Conservation (phyloP, 2,888 invertebrate genomes). For the Apotomis turbidana region DNA sequence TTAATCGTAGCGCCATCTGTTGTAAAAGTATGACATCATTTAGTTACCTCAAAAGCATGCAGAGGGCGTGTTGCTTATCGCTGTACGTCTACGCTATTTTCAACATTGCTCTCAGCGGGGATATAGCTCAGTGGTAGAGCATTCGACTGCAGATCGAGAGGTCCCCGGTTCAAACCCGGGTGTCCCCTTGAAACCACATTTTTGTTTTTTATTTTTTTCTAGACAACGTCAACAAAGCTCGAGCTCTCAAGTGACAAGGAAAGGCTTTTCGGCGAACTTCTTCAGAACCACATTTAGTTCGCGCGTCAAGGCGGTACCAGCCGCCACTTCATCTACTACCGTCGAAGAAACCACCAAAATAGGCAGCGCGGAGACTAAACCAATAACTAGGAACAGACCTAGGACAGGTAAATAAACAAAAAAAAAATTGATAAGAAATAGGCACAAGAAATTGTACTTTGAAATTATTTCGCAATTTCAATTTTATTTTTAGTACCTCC, state of each 20-base stretch:
- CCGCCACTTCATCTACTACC: conserved; percentile 56
- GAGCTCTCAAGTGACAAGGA: conserved; percentile 52
- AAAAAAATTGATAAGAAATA: background rate
- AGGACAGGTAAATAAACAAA: conserved; percentile 65
- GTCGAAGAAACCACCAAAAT: conserved; percentile 75
- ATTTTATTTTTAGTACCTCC: conserved; percentile 52
- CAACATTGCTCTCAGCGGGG: conserved; percentile 49
- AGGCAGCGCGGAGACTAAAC: conserved; percentile 81
- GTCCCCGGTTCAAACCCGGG: conserved; percentile 84
- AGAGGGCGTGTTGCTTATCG: conserved; percentile 52
- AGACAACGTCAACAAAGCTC: conserved; percentile 57
- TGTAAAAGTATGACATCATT: conserved; percentile 34
- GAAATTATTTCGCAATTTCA: background rate
- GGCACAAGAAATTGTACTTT: background rate
- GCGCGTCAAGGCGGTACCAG: conserved; percentile 74
- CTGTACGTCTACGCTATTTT: conserved; percentile 53
- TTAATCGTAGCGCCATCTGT: conserved; percentile 63
- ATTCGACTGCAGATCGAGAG: conserved; percentile 83
- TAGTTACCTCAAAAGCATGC: conserved; percentile 31
- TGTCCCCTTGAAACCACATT: conserved; percentile 65
- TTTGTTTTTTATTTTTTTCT: conserved; percentile 48
- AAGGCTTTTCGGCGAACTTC: conserved; percentile 72
- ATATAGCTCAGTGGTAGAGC: conserved; percentile 84
- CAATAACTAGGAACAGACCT: conserved; percentile 77
- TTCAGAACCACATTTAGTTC: conserved; percentile 80